phyloP scores from a whole-genome alignment of 2,113 vertebrate species.

The Colinus virginianus region DNA sequence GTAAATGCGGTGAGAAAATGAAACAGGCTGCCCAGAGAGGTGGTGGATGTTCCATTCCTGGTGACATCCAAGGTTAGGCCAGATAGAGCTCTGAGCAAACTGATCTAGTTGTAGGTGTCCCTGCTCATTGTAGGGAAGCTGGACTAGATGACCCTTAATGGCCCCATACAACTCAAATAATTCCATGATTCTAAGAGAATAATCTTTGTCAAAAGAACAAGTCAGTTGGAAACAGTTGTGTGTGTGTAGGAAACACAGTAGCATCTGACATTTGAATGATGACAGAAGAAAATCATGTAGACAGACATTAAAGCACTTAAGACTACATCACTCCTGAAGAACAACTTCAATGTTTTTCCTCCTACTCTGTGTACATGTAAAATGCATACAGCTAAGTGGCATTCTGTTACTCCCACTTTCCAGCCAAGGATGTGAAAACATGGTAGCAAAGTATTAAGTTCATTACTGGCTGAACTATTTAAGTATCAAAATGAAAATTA shows the following conservation, averaged over 20 bases:
- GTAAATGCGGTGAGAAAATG: neutral
- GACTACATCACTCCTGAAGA: neutral
- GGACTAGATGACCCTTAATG: too few species aligned
- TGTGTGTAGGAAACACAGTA: conserved; percentile 31
- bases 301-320: conserved; percentile 13
- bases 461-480: neutral
- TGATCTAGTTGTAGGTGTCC: too few species aligned
- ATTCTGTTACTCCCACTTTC: neutral
- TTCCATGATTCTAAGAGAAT: neutral
- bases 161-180: too few species aligned
- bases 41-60: too few species aligned
- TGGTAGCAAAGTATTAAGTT: neutral
- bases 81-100: too few species aligned
- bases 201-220: conserved; percentile 27
- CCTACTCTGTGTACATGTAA: neutral
- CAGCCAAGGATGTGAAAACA: neutral
- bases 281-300: neutral
- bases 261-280: conserved; percentile 18
- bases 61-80: too few species aligned
- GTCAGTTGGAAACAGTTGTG: conserved; percentile 24
- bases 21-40: neutral
- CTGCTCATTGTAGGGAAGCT: too few species aligned
- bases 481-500: neutral
- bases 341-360: neutral
- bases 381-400: neutral